Conservation (phyloP, 2,888 invertebrate genomes). For the Calameuta idolon region DNA sequence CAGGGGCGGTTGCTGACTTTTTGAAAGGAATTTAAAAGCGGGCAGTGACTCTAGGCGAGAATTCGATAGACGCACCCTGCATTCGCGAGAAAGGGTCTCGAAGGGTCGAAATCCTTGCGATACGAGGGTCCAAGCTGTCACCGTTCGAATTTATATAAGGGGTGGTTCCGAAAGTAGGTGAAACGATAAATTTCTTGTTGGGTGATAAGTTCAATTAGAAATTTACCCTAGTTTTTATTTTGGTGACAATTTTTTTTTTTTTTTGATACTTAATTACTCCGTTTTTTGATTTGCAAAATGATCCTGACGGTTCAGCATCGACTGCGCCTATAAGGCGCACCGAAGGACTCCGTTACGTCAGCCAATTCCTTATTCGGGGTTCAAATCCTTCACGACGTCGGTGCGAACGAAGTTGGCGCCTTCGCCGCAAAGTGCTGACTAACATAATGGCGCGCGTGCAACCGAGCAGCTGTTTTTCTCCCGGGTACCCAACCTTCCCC, state of each 20-base stretch:
- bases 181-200: not conserved
- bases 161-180: not conserved
- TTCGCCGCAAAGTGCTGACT: constrained; percentile 44
- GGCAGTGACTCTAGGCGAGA: not conserved
- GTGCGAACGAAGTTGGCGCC: not conserved
- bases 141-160: not conserved
- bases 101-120: not conserved
- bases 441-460: constrained; percentile 47
- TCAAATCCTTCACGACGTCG: not conserved
- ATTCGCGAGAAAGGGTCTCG: not conserved
- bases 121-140: not conserved
- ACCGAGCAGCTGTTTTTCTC: constrained; percentile 59
- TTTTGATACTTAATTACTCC: no score
- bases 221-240: not conserved
- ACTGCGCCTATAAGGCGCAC: not conserved
- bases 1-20: not conserved
- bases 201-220: not conserved
- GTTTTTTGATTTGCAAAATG: not conserved
- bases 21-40: not conserved
- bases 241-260: not conserved
- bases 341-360: not conserved
- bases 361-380: not conserved
- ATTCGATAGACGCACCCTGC: not conserved
- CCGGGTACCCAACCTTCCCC: constrained; percentile 17
- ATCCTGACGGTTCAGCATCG: not conserved